Evolutionary conservation across 2,797 vertebrate genomes (phyloP), one percentile per base, ranked within the genome.

Genomic region (Silurus aristotelis): DNA sequence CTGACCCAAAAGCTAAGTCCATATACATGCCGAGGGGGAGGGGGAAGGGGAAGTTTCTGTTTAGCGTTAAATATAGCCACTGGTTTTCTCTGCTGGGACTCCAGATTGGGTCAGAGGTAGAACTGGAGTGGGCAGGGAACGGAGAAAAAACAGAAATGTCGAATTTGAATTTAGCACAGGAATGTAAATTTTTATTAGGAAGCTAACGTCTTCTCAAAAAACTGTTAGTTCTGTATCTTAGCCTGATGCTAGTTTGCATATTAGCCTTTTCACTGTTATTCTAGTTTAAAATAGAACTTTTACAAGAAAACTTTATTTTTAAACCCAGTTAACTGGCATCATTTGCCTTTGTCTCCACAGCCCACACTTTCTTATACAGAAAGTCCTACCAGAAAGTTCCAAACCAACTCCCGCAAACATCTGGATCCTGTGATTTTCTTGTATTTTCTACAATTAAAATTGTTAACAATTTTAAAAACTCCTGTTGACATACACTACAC

Each of bases 1-100:
- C 68, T 84, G 83, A 80, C 85, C 79, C 46, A 81, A 55, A 84
- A 81, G 13, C 55, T n/a, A 38, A 76, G 55, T 60, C 27, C 25
- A 2, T 60, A 60, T 19, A 58, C 3, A 27, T 13, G 19, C 25
- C 15, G 10, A 52, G 22, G 20, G 43, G 77, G 46, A 52, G 48
- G 48, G 48, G 48, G 38, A 38, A 52, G 20, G 12, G 43, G 77
- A 22, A 48, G 80, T 38, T 82, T 58, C 66, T 58, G 66, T 10
- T 68, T 46, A 38, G 58, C 46, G 76, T 80, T 86, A 88, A 84
- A 88, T 88, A 84, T 86, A 86, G 70, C 46, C 31, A 20, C 56
- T 48, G 46, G 48, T 87, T 83, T 84, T 56, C 86, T 87, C 85
- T 85, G n/a, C 55, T 80, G 76, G 80, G 75, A 80, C 31, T 43